phyloP scores from a whole-genome alignment of 2,888 invertebrate species.

The Octodonta nipae region DNA sequence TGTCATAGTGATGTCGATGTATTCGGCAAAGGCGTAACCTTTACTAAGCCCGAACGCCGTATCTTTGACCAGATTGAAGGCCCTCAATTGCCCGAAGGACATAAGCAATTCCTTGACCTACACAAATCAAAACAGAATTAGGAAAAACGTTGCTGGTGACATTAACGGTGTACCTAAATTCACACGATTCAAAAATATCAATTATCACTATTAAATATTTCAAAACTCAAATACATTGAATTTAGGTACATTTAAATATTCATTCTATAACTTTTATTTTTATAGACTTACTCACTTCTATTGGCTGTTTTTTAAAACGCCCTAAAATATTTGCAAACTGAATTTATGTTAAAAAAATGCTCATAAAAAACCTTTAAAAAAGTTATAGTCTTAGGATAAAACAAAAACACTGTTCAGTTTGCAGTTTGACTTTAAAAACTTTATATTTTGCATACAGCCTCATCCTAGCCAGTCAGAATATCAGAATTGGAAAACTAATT shows the following conservation, averaged over 20 bases:
- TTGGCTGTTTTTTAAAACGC: conserved; percentile 7
- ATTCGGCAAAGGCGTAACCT: conserved; percentile 99
- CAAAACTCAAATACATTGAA: conserved; percentile 8
- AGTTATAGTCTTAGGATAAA: too few species aligned
- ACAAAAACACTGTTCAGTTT: too few species aligned
- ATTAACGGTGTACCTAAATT: conserved; percentile 18
- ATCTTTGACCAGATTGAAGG: conserved; percentile 98
- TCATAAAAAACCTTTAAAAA: too few species aligned
- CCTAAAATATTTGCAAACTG: too few species aligned
- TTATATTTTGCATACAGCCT: conserved; percentile 8
- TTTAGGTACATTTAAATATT: conserved; percentile 12
- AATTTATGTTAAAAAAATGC: too few species aligned
- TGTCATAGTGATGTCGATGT: conserved; percentile 90
- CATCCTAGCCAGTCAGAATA: conserved; percentile 18
- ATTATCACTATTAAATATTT: conserved; percentile 2
- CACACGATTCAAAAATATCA: conserved; percentile 5
- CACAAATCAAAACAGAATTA: conserved; percentile 7
- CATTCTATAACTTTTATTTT: too few species aligned
- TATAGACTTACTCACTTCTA: conserved; percentile 6
- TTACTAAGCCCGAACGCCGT: conserved; percentile 96
- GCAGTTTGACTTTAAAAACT: conserved; percentile 2
- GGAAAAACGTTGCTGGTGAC: conserved; percentile 4
- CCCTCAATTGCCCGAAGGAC: conserved; percentile 95
- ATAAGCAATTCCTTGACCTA: conserved; percentile 96
- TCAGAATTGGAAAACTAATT: conserved; percentile 9